A percentile compares a stretch with the other conserved stretches of the same genome.
These are phyloP conservation scores for Uropetala carovei DNA, from an alignment of 2,888 invertebrate species.

Conservation along the genomic window DNA sequence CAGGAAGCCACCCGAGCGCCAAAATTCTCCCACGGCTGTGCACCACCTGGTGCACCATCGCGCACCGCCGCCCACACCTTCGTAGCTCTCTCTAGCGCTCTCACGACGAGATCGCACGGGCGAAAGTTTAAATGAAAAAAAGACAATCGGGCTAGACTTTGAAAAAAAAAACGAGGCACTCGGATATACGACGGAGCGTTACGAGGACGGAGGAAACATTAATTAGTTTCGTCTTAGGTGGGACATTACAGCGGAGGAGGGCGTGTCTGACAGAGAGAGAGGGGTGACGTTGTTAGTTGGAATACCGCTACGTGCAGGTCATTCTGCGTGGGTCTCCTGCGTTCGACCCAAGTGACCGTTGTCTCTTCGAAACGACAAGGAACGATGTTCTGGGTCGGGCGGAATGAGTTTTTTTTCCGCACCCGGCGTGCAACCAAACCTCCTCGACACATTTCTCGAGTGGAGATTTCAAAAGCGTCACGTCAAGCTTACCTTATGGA, in stretches of 20 bases:
- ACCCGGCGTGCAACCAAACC: too few relatives aligned
- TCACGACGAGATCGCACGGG: too few relatives aligned
- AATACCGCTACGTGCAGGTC: not conserved
- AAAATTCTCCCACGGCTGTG: conserved; percentile 12
- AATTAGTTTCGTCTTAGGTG: not conserved
- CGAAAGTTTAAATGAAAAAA: not conserved
- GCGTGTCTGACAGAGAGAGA: not conserved
- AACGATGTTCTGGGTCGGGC: not conserved
- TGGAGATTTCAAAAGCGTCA: too few relatives aligned
- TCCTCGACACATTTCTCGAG: too few relatives aligned
- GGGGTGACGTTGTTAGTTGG: not conserved
- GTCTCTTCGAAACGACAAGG: not conserved
- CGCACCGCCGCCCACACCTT: not conserved
- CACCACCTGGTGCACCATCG: conserved; percentile 24
- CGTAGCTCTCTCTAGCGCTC: too few relatives aligned
- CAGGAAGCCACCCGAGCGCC: conserved; percentile 8
- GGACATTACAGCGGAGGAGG: not conserved
- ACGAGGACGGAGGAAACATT: not conserved
- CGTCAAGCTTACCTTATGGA: too few relatives aligned
- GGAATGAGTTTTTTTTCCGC: not conserved
- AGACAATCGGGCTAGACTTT: not conserved
- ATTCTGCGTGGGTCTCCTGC: not conserved
- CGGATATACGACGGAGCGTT: not conserved
- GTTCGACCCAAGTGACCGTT: not conserved
- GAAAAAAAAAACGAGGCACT: conserved; percentile 11